Evolutionary conservation across 2,113 vertebrate genomes (phyloP).

Genomic region (Platichthys flesus): DNA sequence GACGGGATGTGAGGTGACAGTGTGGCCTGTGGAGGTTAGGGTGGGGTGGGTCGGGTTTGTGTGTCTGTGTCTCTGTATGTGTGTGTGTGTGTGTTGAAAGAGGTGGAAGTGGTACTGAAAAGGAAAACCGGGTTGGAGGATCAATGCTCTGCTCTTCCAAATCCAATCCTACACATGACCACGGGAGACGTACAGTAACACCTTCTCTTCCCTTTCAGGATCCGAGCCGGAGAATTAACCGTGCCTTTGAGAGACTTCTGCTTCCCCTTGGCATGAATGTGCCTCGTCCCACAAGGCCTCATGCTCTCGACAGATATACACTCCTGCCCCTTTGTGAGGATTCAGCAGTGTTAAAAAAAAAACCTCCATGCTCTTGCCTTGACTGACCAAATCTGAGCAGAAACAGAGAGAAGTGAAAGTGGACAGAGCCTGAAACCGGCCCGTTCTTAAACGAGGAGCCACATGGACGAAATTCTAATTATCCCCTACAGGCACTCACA

Average conservation of each 20-base stretch:
- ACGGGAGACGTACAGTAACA: constrained; percentile 34
- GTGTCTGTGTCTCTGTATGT: background rate
- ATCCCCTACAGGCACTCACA: background rate
- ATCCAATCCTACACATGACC: constrained; percentile 59
- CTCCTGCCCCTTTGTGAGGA: constrained; percentile 37
- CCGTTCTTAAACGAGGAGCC: background rate
- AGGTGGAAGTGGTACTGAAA: constrained; percentile 2
- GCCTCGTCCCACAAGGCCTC: constrained; percentile 49
- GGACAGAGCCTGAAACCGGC: background rate
- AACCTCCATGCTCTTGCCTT: constrained; percentile 17
- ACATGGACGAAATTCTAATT: constrained; percentile 13
- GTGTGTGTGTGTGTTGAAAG: constrained; percentile 11
- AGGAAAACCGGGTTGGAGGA: constrained; percentile 29
- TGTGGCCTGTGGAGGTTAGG: constrained; percentile 57
- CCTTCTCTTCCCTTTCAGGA: constrained; percentile 43
- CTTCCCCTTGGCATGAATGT: constrained; percentile 34
- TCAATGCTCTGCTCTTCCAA: constrained; percentile 50
- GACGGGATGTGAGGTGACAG: constrained; percentile 76
- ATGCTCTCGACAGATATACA: constrained; percentile 56
- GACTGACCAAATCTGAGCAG: constrained; percentile 36
- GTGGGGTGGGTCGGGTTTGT: constrained; percentile 4
- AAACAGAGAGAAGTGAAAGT: constrained; percentile 22
- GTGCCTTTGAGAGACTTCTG: constrained; percentile 50
- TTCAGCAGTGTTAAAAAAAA: constrained; percentile 11
- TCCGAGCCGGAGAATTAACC: constrained; percentile 50